A percentile compares a stretch with the other conserved stretches of the same genome.
These are phyloP conservation scores for Apogon hyalosoma DNA, from an alignment of 2,797 vertebrate genomes.

Conservation along the genomic window DNA sequence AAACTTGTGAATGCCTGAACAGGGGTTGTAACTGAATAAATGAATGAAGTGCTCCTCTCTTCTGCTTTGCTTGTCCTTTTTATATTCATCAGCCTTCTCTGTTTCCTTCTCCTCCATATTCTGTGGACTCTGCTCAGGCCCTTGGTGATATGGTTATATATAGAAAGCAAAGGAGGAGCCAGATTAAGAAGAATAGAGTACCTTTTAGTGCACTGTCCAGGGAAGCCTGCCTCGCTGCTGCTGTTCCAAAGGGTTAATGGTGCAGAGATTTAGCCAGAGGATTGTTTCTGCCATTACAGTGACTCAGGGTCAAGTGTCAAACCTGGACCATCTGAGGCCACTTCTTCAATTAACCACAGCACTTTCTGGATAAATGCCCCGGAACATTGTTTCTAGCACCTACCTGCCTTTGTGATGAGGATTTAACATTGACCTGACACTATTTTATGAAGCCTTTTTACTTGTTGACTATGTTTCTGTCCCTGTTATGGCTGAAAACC, in stretches of 20 bases:
- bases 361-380: conserved; percentile 44
- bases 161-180: conserved; percentile 57
- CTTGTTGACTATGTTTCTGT: neutral
- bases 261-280: conserved; percentile 22
- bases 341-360: conserved; percentile 52
- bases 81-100: conserved; percentile 45
- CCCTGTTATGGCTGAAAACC: neutral
- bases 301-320: conserved; percentile 44
- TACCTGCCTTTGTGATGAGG: neutral
- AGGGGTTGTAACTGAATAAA: conserved; percentile 29
- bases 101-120: conserved; percentile 47
- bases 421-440: conserved; percentile 1
- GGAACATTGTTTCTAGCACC: conserved; percentile 4
- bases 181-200: conserved; percentile 46
- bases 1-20: conserved; percentile 33
- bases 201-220: conserved; percentile 25
- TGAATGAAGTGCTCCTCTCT: conserved; percentile 26
- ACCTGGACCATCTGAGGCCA: conserved; percentile 33
- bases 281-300: conserved; percentile 35
- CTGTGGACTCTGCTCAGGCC: conserved; percentile 44
- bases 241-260: conserved; percentile 55
- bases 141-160: conserved; percentile 69
- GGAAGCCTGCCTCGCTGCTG: conserved; percentile 1
- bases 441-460: neutral
- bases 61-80: conserved; percentile 29